Percentiles rank a stretch among this genome's conserved stretches.
These are phyloP conservation scores for Caenorhabditis wallacei DNA, from an alignment of 2,888 invertebrate species.

Conservation along the genomic window DNA sequence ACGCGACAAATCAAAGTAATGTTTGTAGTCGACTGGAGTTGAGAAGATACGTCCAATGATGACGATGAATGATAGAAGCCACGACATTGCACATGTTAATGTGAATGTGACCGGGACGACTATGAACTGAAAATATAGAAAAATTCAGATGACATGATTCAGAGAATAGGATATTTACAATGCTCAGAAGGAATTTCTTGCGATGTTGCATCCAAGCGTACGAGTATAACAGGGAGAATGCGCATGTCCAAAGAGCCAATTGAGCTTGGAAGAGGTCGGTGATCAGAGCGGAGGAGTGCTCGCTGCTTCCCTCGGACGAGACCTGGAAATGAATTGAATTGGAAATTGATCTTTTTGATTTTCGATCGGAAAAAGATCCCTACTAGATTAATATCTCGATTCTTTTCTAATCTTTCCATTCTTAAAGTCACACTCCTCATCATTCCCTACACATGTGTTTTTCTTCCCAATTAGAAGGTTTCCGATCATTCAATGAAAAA, in stretches of 20 bases:
- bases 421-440: slow-evolving; percentile 28
- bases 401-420: slow-evolving; percentile 5
- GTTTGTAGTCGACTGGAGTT: slow-evolving; percentile 72
- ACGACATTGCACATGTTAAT: slow-evolving; percentile 77
- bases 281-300: slow-evolving; percentile 65
- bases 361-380: neutral
- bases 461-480: slow-evolving; percentile 13
- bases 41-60: slow-evolving; percentile 76
- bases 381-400: neutral
- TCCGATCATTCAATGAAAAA: slow-evolving; percentile 26
- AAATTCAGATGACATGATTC: neutral
- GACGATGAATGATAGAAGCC: slow-evolving; percentile 79
- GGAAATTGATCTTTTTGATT: no score
- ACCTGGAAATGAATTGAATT: slow-evolving; percentile 64
- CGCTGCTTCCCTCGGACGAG: slow-evolving; percentile 69
- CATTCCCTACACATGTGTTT: slow-evolving; percentile 13
- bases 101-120: slow-evolving; percentile 80
- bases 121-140: slow-evolving; percentile 73
- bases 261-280: slow-evolving; percentile 79
- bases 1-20: slow-evolving; percentile 64
- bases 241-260: slow-evolving; percentile 81
- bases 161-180: slow-evolving; percentile 68
- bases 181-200: slow-evolving; percentile 81
- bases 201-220: slow-evolving; percentile 82
- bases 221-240: slow-evolving; percentile 80